Conservation (phyloP, 2,113 vertebrate genomes). For the Actinemys pallida region DNA sequence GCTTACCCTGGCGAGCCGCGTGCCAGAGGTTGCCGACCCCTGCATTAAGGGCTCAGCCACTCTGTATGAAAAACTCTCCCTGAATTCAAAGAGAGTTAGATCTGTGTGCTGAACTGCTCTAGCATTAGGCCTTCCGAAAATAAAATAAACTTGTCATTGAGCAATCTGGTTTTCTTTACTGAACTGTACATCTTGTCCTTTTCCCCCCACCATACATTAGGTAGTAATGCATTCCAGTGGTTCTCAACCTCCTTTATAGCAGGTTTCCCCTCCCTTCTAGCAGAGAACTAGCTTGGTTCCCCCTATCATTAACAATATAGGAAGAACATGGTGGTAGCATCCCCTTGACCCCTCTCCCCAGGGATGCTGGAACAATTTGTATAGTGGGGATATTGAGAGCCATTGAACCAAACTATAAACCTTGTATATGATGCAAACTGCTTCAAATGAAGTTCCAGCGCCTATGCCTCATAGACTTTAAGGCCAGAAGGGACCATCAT, state of each 20-base stretch:
- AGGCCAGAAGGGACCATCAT: not conserved
- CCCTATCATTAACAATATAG: not conserved
- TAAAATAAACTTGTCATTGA: not conserved
- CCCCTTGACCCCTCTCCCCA: not conserved
- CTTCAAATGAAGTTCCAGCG: no score
- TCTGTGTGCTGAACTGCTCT: fast-evolving
- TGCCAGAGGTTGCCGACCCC: no score
- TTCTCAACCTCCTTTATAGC: not conserved
- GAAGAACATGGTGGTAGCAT: not conserved
- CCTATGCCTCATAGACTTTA: not conserved
- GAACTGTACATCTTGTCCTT: not conserved
- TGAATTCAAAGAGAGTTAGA: not conserved
- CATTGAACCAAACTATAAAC: no score
- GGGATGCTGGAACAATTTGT: no score
- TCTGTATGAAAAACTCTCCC: not conserved
- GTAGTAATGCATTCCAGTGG: not conserved
- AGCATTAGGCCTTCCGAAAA: not conserved
- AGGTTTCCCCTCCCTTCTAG: not conserved
- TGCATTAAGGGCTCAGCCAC: fast-evolving
- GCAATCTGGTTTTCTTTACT: not conserved
- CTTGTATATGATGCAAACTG: no score
- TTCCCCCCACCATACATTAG: not conserved
- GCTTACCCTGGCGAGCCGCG: no score
- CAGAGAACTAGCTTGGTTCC: not conserved
- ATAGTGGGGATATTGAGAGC: no score